These are phyloP conservation scores for Dermatemys mawii DNA, from an alignment of 2,113 vertebrate genomes.

Conservation along the genomic window DNA sequence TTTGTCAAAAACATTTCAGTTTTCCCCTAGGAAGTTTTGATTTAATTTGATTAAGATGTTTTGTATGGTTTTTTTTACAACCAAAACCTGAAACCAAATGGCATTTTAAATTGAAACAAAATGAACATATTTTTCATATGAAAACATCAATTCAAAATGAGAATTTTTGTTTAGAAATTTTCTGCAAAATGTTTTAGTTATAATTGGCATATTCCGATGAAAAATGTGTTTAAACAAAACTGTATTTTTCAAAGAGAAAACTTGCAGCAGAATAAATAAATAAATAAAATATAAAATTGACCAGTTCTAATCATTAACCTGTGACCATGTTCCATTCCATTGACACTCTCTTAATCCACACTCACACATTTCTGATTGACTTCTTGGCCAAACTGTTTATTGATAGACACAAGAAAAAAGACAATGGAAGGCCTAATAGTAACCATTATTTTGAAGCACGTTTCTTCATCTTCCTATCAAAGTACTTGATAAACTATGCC, in stretches of 20 bases:
- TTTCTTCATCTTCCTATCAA: conserved; percentile 57
- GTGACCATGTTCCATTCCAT: not conserved
- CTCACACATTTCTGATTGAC: not conserved
- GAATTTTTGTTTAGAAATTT: not conserved
- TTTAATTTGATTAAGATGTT: not conserved
- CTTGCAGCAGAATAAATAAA: not conserved
- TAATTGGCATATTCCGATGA: not conserved
- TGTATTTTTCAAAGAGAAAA: not conserved
- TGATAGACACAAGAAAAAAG: conserved; percentile 64
- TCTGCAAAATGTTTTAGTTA: not conserved
- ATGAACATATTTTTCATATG: not conserved
- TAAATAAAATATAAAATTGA: not conserved
- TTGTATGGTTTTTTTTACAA: not conserved
- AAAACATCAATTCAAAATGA: not conserved
- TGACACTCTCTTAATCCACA: conserved; percentile 12
- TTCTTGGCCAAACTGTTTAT: conserved; percentile 71
- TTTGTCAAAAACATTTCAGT: not conserved
- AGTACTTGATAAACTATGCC: conserved; percentile 18
- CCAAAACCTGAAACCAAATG: not conserved
- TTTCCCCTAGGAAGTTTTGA: not conserved
- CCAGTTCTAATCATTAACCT: not conserved
- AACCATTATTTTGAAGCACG: conserved; percentile 48
- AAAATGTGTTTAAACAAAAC: not conserved
- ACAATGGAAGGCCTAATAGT: conserved; percentile 25
- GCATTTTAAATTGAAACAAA: not conserved